Base-by-base conservation (phyloP, 2,113 vertebrate species). In the Edolisoma coerulescens region DNA sequence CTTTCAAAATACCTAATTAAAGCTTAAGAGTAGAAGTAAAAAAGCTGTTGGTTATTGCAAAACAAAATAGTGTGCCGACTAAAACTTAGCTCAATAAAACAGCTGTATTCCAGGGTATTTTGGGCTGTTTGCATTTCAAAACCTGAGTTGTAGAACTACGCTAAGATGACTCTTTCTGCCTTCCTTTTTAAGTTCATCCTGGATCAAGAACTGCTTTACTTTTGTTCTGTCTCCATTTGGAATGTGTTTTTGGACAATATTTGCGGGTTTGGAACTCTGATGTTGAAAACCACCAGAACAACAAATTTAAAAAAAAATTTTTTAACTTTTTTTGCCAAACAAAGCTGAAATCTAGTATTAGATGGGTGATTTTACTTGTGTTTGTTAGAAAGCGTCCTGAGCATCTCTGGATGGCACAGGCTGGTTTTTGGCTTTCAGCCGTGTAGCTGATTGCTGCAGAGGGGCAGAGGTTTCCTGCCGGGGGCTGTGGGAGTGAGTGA, bases 141-240 rank as follows among this genome's bases (percentile, higher is more conserved):
- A 28, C 6, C 20, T 10, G 41, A n/a, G 8, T 8, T 10, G 1
- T 14, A 28, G 24, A 61, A 15, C 44, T 77, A 3, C 0, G 1
- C 17, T 47, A 47, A 79, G 30, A 26, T 61, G 13, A 28, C 10
- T 63, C 86, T 42, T 59, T 77, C 50, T 54, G 22, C 6, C 13
- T 60, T 54, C 26, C 21, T 73, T 92, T 83, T 89, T 27, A 84
- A 67, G 27, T 67, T 53, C 0, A 1, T 67, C n/a, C 13, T 44
- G 24, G 39, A 47, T 70, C 16, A 71, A 59, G 30, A 67, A 19
- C 13, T 59, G 26, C 7, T 67, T 84, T 78, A 11, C 13, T 90
- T 71, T 32, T 74, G 24, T 30, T 84, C 59, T 59, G 13, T 79
- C 11, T 88, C 16, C 3, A 6, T 83, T 77, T 73, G 45, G 37